phyloP scores from a whole-genome alignment of 2,797 vertebrate species.

The Luscinia megarhynchos region DNA sequence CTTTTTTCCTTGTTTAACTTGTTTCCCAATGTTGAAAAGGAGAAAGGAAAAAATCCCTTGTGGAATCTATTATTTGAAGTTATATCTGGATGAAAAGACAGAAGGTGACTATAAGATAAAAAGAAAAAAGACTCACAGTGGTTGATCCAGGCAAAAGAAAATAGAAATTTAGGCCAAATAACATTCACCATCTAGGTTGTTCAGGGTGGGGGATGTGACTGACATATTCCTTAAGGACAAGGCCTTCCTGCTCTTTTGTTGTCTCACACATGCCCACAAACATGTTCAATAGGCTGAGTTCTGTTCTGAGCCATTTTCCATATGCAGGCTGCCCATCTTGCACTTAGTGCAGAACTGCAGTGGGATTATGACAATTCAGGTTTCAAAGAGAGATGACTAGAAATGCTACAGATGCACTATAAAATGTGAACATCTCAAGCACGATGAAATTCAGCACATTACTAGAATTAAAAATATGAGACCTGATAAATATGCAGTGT shows the following conservation, averaged over 20 bases:
- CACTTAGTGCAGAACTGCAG: not conserved
- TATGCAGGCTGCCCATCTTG: not conserved
- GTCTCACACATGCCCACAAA: not conserved
- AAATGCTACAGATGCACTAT: not conserved
- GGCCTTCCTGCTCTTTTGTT: not conserved
- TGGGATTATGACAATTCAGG: not conserved
- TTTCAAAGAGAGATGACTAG: not conserved
- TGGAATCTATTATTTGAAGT: conserved; percentile 32
- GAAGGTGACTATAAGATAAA: not conserved
- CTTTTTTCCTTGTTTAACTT: conserved; percentile 9
- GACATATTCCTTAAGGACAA: not conserved
- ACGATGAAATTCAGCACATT: not conserved
- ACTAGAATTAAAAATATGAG: not conserved
- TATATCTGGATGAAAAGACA: conserved; percentile 12
- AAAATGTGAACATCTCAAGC: not conserved
- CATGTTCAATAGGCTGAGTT: not conserved
- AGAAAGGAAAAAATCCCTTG: not conserved
- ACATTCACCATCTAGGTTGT: not conserved
- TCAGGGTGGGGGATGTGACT: not conserved
- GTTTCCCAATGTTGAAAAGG: not conserved
- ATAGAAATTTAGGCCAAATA: not conserved
- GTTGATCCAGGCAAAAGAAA: conserved; percentile 5
- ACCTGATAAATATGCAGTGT: not conserved
- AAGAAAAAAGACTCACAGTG: not conserved
- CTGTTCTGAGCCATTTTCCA: not conserved